These are phyloP conservation scores for Drosophila trichaetosa DNA, from an alignment of 2,888 invertebrate species.

Conservation along the genomic window DNA sequence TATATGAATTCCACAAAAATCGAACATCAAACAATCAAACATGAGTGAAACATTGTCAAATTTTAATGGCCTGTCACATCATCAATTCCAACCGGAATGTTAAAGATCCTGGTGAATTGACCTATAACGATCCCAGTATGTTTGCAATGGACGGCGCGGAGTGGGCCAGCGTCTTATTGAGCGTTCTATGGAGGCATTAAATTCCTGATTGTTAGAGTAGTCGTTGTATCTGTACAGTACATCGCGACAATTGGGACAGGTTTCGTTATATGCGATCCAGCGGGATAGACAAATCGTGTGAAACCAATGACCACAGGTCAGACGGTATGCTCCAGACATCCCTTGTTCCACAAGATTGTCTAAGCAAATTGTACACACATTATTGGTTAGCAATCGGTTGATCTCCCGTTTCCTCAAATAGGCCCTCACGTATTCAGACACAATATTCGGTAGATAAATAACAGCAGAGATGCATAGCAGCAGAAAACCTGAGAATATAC, in stretches of 20 bases:
- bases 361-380: background rate
- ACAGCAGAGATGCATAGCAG: background rate
- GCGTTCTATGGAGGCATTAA: background rate
- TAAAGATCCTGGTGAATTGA: background rate
- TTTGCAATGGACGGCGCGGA: no score
- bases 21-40: background rate
- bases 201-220: rapidly evolving
- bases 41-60: background rate
- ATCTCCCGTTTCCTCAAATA: background rate
- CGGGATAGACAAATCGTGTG: background rate
- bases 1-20: background rate
- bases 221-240: rapidly evolving
- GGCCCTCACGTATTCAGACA: no score
- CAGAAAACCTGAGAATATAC: rapidly evolving
- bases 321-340: background rate
- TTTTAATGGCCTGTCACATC: background rate
- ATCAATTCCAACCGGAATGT: background rate
- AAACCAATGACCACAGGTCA: background rate
- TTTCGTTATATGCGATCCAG: rapidly evolving
- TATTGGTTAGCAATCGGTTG: background rate
- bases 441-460: background rate
- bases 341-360: background rate
- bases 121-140: background rate
- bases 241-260: background rate
- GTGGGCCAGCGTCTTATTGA: background rate